phyloP scores from a whole-genome alignment of 2,797 vertebrate genomes.

The Myripristis murdjan region DNA sequence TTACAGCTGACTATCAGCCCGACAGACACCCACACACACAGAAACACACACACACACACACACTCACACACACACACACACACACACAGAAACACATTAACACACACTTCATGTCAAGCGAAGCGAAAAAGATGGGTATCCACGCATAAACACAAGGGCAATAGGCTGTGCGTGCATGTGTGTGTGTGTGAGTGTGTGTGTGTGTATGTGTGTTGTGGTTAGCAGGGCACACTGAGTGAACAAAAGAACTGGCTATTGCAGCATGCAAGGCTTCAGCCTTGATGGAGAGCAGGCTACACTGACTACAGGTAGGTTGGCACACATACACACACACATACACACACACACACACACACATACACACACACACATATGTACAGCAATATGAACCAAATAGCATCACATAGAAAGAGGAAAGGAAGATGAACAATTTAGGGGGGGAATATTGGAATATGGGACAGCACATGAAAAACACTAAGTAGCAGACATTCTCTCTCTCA shows the following conservation, averaged over 20 bases:
- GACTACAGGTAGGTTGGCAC: conserved; percentile 50
- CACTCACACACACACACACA: no score
- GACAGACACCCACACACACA: no score
- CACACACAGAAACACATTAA: conserved; percentile 24
- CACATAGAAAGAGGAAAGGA: background rate
- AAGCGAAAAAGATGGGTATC: conserved; percentile 46
- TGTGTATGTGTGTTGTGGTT: conserved; percentile 21
- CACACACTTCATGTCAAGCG: conserved; percentile 31
- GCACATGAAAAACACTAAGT: no score
- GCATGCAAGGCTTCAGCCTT: conserved; percentile 32
- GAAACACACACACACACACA: no score
- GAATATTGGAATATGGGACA: background rate
- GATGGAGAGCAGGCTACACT: conserved; percentile 23
- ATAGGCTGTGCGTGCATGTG: conserved; percentile 8
- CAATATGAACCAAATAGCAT: background rate
- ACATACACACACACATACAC: background rate
- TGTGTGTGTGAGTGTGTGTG: conserved; percentile 5
- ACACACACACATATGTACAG: background rate
- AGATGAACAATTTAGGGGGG: no score
- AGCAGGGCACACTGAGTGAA: conserved; percentile 57
- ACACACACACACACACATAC: background rate
- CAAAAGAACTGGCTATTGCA: conserved; percentile 69
- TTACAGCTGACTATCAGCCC: conserved; percentile 34
- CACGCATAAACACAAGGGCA: conserved; percentile 35
- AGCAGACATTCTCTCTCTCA: no score